Percentiles rank a stretch among this genome's conserved stretches.
phyloP scores from a whole-genome alignment of 2,888 invertebrate species.

The Drosophila fulvimacula region DNA sequence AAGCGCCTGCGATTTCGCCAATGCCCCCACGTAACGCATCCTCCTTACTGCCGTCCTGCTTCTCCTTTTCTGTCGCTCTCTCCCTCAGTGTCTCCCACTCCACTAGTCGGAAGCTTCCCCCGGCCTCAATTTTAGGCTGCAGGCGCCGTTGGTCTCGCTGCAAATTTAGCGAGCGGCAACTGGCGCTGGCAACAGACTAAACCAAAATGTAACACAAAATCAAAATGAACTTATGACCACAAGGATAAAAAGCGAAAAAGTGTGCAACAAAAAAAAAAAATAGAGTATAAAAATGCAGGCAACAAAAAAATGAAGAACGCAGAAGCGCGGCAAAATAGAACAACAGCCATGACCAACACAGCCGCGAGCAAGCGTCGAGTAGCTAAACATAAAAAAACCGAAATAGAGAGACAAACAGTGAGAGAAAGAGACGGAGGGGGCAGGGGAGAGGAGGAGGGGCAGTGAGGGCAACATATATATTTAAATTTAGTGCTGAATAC shows the following conservation, averaged over 20 bases:
- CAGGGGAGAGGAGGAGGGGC: constrained; percentile 12
- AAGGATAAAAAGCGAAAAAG: constrained; percentile 49
- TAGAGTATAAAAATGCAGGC: constrained; percentile 7
- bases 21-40: background rate
- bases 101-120: background rate
- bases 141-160: constrained; percentile 41
- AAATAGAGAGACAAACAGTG: constrained; percentile 17
- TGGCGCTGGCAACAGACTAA: constrained; percentile 60
- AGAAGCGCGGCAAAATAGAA: constrained; percentile 13
- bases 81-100: background rate
- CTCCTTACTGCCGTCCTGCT: background rate
- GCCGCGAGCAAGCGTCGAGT: constrained; percentile 15
- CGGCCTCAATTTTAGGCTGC: constrained; percentile 45
- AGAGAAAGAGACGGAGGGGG: background rate
- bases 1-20: constrained; percentile 67
- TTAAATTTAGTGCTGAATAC: constrained; percentile 81
- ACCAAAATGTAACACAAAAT: constrained; percentile 77
- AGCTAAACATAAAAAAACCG: background rate
- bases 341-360: constrained; percentile 14
- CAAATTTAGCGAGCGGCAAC: constrained; percentile 60
- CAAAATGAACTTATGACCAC: constrained; percentile 80
- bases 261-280: background rate
- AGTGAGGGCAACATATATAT: constrained; percentile 59
- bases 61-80: background rate
- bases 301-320: constrained; percentile 2